Evolutionary conservation across 2,888 invertebrate genomes (phyloP).

Genomic region (Andrena bicolor): DNA sequence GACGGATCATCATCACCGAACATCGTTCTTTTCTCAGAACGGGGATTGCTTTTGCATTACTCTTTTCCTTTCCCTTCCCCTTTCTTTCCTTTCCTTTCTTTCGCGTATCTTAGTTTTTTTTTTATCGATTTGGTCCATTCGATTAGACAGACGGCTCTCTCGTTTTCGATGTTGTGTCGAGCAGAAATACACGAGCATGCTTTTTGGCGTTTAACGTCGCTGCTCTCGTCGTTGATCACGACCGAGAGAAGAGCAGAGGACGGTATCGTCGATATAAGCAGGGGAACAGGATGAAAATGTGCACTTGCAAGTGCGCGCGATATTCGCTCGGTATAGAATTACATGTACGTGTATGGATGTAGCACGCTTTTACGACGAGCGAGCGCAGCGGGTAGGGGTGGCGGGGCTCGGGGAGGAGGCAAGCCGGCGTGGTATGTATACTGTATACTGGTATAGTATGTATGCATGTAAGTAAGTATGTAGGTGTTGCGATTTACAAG

Average conservation of each 20-base stretch:
- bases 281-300: conserved; percentile 1
- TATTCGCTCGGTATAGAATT: background rate
- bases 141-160: conserved; percentile 20
- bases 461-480: too few relatives aligned
- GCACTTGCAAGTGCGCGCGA: conserved; percentile 2
- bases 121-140: conserved; percentile 51
- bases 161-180: conserved; percentile 19
- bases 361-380: too few relatives aligned
- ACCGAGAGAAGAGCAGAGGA: conserved; percentile 40
- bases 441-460: too few relatives aligned
- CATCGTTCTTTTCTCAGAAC: conserved; percentile 23
- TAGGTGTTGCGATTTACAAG: background rate
- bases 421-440: too few relatives aligned
- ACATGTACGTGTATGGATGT: too few relatives aligned
- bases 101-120: conserved; percentile 16
- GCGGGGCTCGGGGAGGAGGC: too few relatives aligned
- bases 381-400: too few relatives aligned
- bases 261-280: conserved; percentile 21
- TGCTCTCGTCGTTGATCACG: conserved; percentile 24
- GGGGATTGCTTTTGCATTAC: background rate
- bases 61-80: background rate
- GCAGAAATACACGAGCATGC: conserved; percentile 12
- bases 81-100: background rate
- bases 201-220: conserved; percentile 49
- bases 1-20: conserved; percentile 67